Base-by-base conservation (phyloP, 1,140 invertebrate genomes). In the Rhagoletis pomonella region DNA sequence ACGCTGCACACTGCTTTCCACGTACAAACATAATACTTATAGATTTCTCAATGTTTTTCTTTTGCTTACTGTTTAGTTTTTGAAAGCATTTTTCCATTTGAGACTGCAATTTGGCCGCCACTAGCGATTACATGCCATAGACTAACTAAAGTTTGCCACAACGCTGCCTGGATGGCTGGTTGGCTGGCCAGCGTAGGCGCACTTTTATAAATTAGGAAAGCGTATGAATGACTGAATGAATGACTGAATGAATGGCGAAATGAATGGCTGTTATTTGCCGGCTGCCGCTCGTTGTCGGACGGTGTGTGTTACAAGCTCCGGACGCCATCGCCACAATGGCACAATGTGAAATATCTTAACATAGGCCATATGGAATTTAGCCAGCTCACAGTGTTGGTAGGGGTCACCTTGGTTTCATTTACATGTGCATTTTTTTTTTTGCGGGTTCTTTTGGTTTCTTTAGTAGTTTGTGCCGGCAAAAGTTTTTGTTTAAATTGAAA, bases 201-300 rank as follows among this genome's bases (percentile, higher is more conserved):
- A 55, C 29, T 81, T 81, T 81, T 81, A 55, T 81, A 81, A 81
- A 81, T 81, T 81, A 81, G 44, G 5, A 81, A 81, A 81, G 73
- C 73, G 7, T 81, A n/a, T 55, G 47, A 77, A 77, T 50, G 67
- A 44, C 67, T 73, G 14, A 81, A n/a, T 55, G 47, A 77, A 77
- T 50, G 67, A 44, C 67, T 73, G 14, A 81, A 55, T 81, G 73
- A 81, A 81, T 81, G 47, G 47, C 73, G 60, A 9, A 62, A 17
- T 62, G 60, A 62, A 62, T 62, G 12, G 12, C 29, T 29, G 17
- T 50, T 81, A 19, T 81, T 81, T 55, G 73, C 47, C 47, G 73
- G n/a, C 44, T 55, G 73, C n/a, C 73, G 73, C 73, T 55, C 4
- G 4, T 62, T 55, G 44, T 50, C 9, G 73, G 5, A 17, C 47